A percentile compares a stretch with the other conserved stretches of the same genome.
phyloP scores from a whole-genome alignment of 2,797 vertebrate species.

The Siniperca scherzeri region DNA sequence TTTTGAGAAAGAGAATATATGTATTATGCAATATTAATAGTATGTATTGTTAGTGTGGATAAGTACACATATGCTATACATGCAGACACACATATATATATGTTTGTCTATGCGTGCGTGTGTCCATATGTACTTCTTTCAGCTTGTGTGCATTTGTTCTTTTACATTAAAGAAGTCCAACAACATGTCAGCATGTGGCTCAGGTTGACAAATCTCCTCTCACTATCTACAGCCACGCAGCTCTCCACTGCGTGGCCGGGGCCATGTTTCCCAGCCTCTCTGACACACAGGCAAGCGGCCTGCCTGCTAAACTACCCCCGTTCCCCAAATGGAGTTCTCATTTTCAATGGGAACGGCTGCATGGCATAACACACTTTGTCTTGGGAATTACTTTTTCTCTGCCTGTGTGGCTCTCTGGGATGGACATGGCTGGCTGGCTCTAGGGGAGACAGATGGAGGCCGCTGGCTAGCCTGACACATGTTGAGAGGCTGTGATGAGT shows the following conservation, averaged over 20 bases:
- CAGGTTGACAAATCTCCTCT: slow-evolving; percentile 77
- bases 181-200: slow-evolving; percentile 64
- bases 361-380: slow-evolving; percentile 85
- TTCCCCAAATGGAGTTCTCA: slow-evolving; percentile 84
- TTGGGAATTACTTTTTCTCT: slow-evolving; percentile 84
- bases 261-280: slow-evolving; percentile 69
- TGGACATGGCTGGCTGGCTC: slow-evolving; percentile 81
- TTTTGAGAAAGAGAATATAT: neutral
- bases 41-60: neutral
- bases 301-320: slow-evolving; percentile 75
- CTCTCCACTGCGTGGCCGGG: slow-evolving; percentile 50
- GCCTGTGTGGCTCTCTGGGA: slow-evolving; percentile 76
- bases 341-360: slow-evolving; percentile 80
- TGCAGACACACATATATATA: neutral
- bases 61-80: neutral
- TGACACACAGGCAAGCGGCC: slow-evolving; percentile 67
- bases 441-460: slow-evolving; percentile 84
- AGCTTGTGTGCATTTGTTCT: slow-evolving; percentile 40
- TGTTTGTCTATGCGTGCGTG: neutral
- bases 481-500: slow-evolving; percentile 87
- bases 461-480: slow-evolving; percentile 82
- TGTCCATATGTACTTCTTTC: slow-evolving; percentile 18
- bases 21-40: neutral
- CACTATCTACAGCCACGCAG: slow-evolving; percentile 70
- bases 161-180: slow-evolving; percentile 55